These are phyloP conservation scores for Sinocyclocheilus grahami DNA, from an alignment of 2,113 vertebrate species.

Conservation along the genomic window DNA sequence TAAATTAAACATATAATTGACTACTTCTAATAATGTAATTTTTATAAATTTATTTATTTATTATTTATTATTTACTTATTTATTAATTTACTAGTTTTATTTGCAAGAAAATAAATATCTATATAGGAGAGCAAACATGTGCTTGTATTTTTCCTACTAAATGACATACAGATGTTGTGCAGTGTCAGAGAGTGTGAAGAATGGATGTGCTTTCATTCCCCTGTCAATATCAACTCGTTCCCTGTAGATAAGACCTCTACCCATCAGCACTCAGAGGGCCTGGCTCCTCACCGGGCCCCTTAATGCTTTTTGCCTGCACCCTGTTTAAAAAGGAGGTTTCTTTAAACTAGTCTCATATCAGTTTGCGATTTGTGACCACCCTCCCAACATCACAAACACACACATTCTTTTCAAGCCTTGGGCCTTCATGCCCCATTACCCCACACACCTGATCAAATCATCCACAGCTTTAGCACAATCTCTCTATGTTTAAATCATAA, in stretches of 20 bases:
- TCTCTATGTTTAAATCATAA: not conserved
- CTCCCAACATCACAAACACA: not conserved
- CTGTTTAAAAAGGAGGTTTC: not conserved
- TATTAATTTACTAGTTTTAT: no score
- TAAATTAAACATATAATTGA: no score
- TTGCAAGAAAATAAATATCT: no score
- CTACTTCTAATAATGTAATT: no score
- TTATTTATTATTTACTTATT: no score
- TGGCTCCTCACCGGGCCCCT: slow-evolving; percentile 1
- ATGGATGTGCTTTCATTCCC: slow-evolving; percentile 17
- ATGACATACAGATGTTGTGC: slow-evolving; percentile 6
- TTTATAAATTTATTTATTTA: no score
- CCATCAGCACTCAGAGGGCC: not conserved
- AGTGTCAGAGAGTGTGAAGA: slow-evolving; percentile 29
- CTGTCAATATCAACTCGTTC: not conserved
- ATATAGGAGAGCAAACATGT: no score
- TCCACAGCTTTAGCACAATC: not conserved
- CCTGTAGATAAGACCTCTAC: slow-evolving; percentile 6
- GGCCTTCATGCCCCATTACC: not conserved
- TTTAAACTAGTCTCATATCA: not conserved
- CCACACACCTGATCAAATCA: slow-evolving; percentile 36
- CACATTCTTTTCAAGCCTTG: not conserved
- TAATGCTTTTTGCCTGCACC: slow-evolving; percentile 52
- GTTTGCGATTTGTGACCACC: not conserved
- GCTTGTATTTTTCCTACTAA: not conserved